Evolutionary conservation across 2,113 vertebrate species (phyloP).

Genomic region (Centropristis striata): DNA sequence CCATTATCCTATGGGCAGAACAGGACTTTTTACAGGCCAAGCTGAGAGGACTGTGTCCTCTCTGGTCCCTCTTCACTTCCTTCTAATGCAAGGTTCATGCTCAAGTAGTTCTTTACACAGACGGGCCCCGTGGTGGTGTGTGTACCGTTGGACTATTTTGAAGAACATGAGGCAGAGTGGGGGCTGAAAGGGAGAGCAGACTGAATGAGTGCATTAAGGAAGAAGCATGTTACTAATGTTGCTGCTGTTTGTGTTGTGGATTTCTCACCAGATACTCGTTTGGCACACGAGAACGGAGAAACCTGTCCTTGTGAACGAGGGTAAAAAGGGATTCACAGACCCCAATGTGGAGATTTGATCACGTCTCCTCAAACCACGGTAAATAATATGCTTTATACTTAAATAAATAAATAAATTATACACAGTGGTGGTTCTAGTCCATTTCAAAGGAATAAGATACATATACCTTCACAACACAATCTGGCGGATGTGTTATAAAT

Average conservation of each 20-base stretch:
- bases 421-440: too few species aligned
- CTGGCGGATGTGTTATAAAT: too few species aligned
- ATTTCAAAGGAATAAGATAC: too few species aligned
- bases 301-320: slow-evolving; percentile 97
- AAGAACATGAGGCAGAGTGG: slow-evolving; percentile 40
- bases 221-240: slow-evolving; percentile 53
- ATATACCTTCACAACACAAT: too few species aligned
- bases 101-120: slow-evolving; percentile 60
- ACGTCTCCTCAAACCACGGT: slow-evolving; percentile 54
- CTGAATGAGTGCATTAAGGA: slow-evolving; percentile 50
- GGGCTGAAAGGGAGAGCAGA: slow-evolving; percentile 26
- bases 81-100: slow-evolving; percentile 56
- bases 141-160: slow-evolving; percentile 36
- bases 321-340: slow-evolving; percentile 98
- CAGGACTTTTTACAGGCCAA: slow-evolving; percentile 19
- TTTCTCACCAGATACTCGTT: slow-evolving; percentile 92
- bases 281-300: slow-evolving; percentile 99
- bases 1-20: slow-evolving; percentile 41
- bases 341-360: slow-evolving; percentile 96
- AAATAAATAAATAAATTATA: background rate
- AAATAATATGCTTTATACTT: slow-evolving; percentile 25
- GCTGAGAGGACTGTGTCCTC: slow-evolving; percentile 21
- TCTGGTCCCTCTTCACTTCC: slow-evolving; percentile 37
- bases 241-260: slow-evolving; percentile 39
- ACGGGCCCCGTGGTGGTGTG: background rate